phyloP scores from a whole-genome alignment of 2,797 vertebrate genomes.

The Chaunax sp. region DNA sequence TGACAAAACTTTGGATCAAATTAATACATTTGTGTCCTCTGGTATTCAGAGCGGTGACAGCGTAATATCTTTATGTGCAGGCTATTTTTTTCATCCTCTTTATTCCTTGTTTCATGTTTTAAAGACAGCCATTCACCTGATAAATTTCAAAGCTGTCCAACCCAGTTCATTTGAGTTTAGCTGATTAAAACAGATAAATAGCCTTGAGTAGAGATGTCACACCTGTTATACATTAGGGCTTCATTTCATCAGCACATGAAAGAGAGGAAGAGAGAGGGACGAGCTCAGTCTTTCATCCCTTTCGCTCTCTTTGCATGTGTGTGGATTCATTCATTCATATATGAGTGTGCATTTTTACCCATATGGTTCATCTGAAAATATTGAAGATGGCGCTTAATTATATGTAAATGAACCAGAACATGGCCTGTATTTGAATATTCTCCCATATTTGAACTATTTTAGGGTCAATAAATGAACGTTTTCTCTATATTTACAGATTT shows the following conservation, averaged over 20 bases:
- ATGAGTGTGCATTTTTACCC: constrained; percentile 17
- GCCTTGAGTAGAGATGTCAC: constrained; percentile 42
- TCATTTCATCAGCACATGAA: constrained; percentile 74
- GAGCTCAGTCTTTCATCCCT: constrained; percentile 57
- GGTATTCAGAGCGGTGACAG: too few relatives aligned
- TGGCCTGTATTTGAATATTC: constrained; percentile 12
- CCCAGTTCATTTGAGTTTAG: constrained; percentile 37
- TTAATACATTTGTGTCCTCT: too few relatives aligned
- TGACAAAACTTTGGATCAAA: too few relatives aligned
- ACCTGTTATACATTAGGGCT: constrained; percentile 64
- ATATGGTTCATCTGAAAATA: constrained; percentile 25
- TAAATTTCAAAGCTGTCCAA: constrained; percentile 25
- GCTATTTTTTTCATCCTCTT: too few relatives aligned
- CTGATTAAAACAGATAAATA: constrained; percentile 63
- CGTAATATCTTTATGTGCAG: too few relatives aligned
- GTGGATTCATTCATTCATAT: constrained; percentile 23
- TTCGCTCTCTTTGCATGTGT: constrained; percentile 27
- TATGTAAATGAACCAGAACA: constrained; percentile 23
- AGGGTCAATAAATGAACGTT: constrained; percentile 15
- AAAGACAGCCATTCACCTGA: not conserved
- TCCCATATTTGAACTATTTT: constrained; percentile 17
- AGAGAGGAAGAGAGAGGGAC: constrained; percentile 51
- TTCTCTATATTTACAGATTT: constrained; percentile 9
- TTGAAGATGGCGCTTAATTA: constrained; percentile 19
- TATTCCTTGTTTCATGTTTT: constrained; percentile 12